Evolutionary conservation across 2,888 invertebrate genomes (phyloP).

Genomic region (Sepiola atlantica): DNA sequence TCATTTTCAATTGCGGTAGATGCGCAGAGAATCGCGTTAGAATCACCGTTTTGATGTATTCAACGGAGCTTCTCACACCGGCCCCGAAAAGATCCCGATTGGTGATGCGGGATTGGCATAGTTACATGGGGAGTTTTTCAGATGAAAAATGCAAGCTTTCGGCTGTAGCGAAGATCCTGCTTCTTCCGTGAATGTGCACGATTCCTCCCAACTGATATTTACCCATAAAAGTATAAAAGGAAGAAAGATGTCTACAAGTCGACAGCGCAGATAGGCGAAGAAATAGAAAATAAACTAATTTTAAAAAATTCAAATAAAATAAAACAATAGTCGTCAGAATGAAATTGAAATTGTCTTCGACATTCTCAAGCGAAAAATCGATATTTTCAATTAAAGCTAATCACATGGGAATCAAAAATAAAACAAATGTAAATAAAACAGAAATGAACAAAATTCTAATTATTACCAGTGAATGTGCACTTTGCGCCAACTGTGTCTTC

Average conservation of each 20-base stretch:
- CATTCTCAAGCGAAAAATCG: not conserved
- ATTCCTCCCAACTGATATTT: not conserved
- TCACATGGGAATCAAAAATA: not conserved
- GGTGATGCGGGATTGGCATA: no score
- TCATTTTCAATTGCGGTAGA: no score
- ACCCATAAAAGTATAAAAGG: not conserved
- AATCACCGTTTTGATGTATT: no score
- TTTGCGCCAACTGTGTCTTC: not conserved
- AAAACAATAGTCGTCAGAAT: not conserved
- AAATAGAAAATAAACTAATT: no score
- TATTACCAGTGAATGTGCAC: not conserved
- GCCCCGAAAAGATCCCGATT: no score
- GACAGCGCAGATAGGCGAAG: no score
- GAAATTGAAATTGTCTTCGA: slow-evolving; percentile 5
- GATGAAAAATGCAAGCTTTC: no score
- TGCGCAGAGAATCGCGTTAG: no score
- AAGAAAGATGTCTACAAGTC: not conserved
- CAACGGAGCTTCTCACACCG: no score
- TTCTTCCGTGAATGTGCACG: not conserved
- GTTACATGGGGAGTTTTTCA: no score
- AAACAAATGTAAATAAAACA: not conserved
- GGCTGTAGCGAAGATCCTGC: no score
- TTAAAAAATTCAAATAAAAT: not conserved
- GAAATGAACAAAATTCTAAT: not conserved
- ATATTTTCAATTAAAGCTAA: not conserved